Evolutionary conservation across 2,113 vertebrate genomes (phyloP), one percentile per base, ranked within the genome.

Genomic region (Cyanistes caeruleus): DNA sequence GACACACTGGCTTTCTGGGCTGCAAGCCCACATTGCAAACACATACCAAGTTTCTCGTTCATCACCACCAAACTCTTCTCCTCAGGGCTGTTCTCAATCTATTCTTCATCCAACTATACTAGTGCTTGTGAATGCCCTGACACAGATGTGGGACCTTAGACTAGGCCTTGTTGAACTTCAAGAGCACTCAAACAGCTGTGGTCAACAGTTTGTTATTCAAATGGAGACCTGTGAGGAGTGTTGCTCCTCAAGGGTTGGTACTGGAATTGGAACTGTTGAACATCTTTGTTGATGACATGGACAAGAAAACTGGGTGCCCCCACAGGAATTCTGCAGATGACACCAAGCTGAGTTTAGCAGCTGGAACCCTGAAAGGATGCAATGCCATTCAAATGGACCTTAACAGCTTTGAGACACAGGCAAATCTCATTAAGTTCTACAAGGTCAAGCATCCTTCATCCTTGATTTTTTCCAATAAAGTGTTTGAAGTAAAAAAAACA

Each of bases 21-120:
- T 60, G 46, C 33, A 46, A 69, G 15, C 0, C 0, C 33, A 39
- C 22, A 23, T 22, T 56, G 16, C 17, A 4, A 5, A 14, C 49
- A 56, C 15, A 6, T 25, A 30, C 5, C 9, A 64, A 31, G 7
- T 30, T 88, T 72, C 35, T 31, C 49, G 41, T 25, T 5, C 17
- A 72, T 1, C 24, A 69, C n/a, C 22, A 53, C 6, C 22, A 22
- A 35, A 25, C 13, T 9, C 25, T 64, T 56, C 35, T 63, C 41
- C 30, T 64, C 41, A 24, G 14, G 49, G 14, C 35, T 56, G 35
- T 8, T 80, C 21, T 80, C 30, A 35, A 35, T 31, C 25, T 5
- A 13, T 15, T 37, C 14, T 64, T 56, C 5, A 3, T 58, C 14
- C 49, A 88, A 35, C 10, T 11, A 2, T 7, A 27, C 27, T 15